A percentile compares a stretch with the other conserved stretches of the same genome.
phyloP scores from a whole-genome alignment of 2,888 invertebrate species.

The Papilio elwesi region DNA sequence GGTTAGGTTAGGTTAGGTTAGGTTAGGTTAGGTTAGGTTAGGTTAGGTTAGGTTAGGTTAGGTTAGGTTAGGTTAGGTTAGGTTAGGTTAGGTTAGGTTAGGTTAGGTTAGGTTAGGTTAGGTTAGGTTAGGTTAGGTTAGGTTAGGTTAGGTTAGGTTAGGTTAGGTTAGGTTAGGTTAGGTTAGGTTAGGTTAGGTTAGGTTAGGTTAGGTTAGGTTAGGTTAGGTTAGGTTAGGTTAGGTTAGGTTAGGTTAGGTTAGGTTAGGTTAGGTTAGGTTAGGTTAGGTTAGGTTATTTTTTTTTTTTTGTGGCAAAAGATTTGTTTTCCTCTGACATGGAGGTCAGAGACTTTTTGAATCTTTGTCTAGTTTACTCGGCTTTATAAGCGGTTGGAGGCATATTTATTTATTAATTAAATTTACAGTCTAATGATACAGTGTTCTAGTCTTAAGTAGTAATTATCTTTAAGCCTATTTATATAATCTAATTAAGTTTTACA shows the following conservation, averaged over 20 bases:
- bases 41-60: constrained; percentile 2
- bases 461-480: too few species aligned
- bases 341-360: too few species aligned
- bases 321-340: too few species aligned
- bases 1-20: constrained; percentile 25
- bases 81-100: constrained; percentile 40
- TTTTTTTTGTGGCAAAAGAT: background rate
- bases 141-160: constrained; percentile 32
- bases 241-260: constrained; percentile 35
- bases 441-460: too few species aligned
- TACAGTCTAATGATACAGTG: constrained; percentile 1
- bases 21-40: too few species aligned
- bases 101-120: constrained; percentile 41
- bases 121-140: constrained; percentile 36
- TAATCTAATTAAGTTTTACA: too few species aligned
- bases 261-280: too few species aligned
- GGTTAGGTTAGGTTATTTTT: too few species aligned
- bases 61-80: constrained; percentile 42
- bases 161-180: constrained; percentile 36
- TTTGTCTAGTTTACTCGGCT: too few species aligned
- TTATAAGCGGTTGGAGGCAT: too few species aligned
- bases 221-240: constrained; percentile 37
- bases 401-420: background rate
- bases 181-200: constrained; percentile 38
- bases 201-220: constrained; percentile 39